A percentile compares a stretch with the other conserved stretches of the same genome.
These are phyloP conservation scores for Australoheros facetus DNA, from an alignment of 2,797 vertebrate species.

Conservation along the genomic window DNA sequence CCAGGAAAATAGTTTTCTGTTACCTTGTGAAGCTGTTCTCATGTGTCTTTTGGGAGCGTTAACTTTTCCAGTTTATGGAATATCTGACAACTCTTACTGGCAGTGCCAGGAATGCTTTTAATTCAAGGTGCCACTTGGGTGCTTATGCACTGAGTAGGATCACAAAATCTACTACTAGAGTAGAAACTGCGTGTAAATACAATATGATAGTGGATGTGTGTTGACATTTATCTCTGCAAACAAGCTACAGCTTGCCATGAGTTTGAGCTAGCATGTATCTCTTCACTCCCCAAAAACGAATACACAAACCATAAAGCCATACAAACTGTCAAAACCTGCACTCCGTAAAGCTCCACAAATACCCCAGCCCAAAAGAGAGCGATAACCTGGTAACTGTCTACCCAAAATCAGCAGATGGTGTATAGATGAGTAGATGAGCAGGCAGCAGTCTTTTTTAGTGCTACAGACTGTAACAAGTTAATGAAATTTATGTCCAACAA, in stretches of 20 bases:
- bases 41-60: constrained; percentile 46
- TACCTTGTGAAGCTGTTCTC: constrained; percentile 29
- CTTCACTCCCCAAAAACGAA: constrained; percentile 30
- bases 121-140: constrained; percentile 52
- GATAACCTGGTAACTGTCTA: constrained; percentile 45
- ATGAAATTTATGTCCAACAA: constrained; percentile 31
- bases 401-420: constrained; percentile 61
- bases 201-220: constrained; percentile 24
- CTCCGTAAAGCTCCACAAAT: constrained; percentile 6
- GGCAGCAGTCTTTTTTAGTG: constrained; percentile 39
- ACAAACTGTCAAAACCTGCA: constrained; percentile 30
- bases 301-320: constrained; percentile 18
- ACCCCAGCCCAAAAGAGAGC: constrained; percentile 15
- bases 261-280: constrained; percentile 38
- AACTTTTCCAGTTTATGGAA: constrained; percentile 60
- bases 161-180: constrained; percentile 46
- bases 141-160: constrained; percentile 39
- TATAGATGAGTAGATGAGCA: constrained; percentile 45
- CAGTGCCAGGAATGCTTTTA: constrained; percentile 40
- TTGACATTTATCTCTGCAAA: constrained; percentile 38
- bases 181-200: constrained; percentile 23
- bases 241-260: constrained; percentile 38
- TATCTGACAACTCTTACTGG: constrained; percentile 51
- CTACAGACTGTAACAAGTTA: constrained; percentile 48
- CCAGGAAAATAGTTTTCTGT: constrained; percentile 19